Evolutionary conservation across 2,797 vertebrate species (phyloP).

Genomic region (Lacerta bilineata): DNA sequence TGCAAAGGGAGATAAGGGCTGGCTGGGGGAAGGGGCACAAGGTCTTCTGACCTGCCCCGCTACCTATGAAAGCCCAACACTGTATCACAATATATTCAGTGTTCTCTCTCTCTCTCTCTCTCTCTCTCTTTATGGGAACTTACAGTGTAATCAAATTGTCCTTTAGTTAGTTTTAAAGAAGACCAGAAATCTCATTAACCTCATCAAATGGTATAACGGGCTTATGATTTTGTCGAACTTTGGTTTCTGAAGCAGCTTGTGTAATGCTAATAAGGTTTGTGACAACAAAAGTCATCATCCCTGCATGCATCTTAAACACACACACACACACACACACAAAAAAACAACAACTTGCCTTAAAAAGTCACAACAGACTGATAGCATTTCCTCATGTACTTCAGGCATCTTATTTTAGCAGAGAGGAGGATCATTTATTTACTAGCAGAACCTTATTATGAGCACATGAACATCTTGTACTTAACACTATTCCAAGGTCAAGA

Average conservation of each 20-base stretch:
- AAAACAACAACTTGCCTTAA: not conserved
- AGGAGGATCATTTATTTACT: slow-evolving; percentile 16
- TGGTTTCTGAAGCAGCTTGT: slow-evolving; percentile 36
- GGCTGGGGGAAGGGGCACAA: no score
- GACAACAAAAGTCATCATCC: slow-evolving; percentile 49
- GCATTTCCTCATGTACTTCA: slow-evolving; percentile 53
- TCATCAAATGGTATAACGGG: slow-evolving; percentile 56
- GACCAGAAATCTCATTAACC: slow-evolving; percentile 61
- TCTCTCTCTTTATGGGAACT: not conserved
- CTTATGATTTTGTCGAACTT: slow-evolving; percentile 21
- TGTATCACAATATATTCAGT: not conserved
- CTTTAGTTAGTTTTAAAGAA: slow-evolving; percentile 2
- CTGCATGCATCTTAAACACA: slow-evolving; percentile 25
- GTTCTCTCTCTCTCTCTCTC: not conserved
- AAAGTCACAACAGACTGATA: slow-evolving; percentile 46
- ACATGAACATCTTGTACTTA: slow-evolving; percentile 30
- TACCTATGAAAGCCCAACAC: no score
- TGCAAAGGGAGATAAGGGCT: no score
- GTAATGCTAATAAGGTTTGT: slow-evolving; percentile 49
- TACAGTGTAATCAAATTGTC: not conserved
- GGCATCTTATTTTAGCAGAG: slow-evolving; percentile 54
- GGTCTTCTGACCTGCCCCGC: no score
- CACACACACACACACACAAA: no score
- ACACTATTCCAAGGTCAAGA: slow-evolving; percentile 30
- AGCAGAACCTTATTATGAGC: slow-evolving; percentile 44